phyloP scores from a whole-genome alignment of 2,888 invertebrate species.

The Ochropleura plecta region DNA sequence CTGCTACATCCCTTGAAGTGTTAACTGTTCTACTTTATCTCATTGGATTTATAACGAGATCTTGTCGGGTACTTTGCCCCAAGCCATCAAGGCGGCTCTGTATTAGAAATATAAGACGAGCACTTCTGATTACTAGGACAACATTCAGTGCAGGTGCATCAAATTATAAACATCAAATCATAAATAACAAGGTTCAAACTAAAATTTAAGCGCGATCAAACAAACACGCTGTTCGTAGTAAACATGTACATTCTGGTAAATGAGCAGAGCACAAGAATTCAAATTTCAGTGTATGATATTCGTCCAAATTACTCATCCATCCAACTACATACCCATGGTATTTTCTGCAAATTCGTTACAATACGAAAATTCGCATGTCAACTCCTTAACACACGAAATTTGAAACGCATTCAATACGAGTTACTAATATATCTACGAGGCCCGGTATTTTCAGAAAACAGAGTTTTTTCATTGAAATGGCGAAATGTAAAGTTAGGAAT shows the following conservation, averaged over 20 bases:
- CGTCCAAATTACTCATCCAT: too few species aligned
- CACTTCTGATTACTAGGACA: not conserved
- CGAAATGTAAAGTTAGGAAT: not conserved
- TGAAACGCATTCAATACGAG: not conserved
- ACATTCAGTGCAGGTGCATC: not conserved
- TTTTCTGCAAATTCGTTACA: not conserved
- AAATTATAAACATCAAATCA: not conserved
- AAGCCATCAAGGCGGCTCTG: slow-evolving; percentile 5
- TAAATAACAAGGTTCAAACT: not conserved
- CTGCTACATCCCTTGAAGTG: slow-evolving; percentile 2
- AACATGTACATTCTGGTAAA: not conserved
- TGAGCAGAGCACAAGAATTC: not conserved
- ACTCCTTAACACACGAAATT: not conserved
- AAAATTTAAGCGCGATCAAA: not conserved
- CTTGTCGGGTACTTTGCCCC: not conserved
- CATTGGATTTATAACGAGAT: slow-evolving; percentile 40
- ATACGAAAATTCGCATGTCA: not conserved
- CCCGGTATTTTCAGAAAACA: not conserved
- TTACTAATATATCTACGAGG: not conserved
- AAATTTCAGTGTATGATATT: not conserved
- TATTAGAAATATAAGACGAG: not conserved
- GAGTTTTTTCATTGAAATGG: not conserved
- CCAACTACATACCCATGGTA: not conserved
- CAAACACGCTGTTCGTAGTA: not conserved
- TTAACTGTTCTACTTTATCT: slow-evolving; percentile 26